Evolutionary conservation across 1,140 invertebrate genomes (phyloP).

Genomic region (Theocolax elegans): DNA sequence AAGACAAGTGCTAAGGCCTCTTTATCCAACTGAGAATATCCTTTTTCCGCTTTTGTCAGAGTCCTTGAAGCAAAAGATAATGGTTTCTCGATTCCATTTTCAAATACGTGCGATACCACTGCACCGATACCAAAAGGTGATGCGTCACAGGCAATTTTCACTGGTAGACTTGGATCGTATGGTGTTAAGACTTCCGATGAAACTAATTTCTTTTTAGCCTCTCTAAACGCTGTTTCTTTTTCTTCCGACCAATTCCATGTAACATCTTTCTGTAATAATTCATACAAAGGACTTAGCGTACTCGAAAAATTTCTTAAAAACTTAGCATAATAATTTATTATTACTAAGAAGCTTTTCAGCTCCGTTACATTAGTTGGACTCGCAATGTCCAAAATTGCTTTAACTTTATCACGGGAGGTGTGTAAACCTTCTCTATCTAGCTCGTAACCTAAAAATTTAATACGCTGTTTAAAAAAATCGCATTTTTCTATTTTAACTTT

Average conservation of each 20-base stretch:
- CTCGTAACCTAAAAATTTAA: neutral
- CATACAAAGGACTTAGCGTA: constrained; percentile 16
- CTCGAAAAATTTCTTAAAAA: constrained; percentile 7
- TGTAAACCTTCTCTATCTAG: neutral
- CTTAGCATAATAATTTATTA: constrained; percentile 24
- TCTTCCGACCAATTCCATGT: constrained; percentile 9
- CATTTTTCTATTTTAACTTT: neutral
- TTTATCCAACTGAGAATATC: neutral
- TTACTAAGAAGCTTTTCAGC: constrained; percentile 2
- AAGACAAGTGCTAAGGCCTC: too few relatives aligned
- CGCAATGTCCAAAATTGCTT: neutral
- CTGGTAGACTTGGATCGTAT: neutral
- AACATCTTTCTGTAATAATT: neutral
- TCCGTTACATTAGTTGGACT: constrained; percentile 1
- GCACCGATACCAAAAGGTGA: neutral
- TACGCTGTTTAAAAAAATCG: neutral
- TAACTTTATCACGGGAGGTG: neutral
- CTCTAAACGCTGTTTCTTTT: neutral
- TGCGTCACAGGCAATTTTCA: constrained; percentile 10
- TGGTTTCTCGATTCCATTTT: neutral
- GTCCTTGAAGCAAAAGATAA: neutral
- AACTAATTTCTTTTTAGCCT: neutral
- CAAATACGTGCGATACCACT: neutral
- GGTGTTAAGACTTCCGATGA: neutral
- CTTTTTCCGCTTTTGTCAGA: neutral